Base-by-base conservation (phyloP, 2,888 invertebrate genomes). In the Drosophila paranaensis region DNA sequence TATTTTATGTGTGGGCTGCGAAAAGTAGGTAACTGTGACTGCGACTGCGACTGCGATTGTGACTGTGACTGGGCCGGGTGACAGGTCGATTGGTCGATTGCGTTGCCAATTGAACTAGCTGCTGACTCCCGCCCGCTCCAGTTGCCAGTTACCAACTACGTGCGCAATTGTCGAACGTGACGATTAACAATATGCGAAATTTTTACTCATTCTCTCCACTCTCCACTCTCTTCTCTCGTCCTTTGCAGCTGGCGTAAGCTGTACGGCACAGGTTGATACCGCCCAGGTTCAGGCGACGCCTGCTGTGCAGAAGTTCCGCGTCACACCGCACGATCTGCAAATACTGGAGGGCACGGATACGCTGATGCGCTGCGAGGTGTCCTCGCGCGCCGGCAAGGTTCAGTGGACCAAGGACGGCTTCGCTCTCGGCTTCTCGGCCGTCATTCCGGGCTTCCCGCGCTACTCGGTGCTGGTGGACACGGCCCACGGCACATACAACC, bases 351-450 rank as follows among this genome's bases (percentile, higher is more conserved):
- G 98, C 14, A 95, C 96, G 5, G 96, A 97, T 71, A 96, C 96
- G 0, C 95, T 96, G 58, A 93, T 98, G 77, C 96, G 96, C 89
- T 98, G 98, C 92, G 96, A 97, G 86, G 96, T 98, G 33, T 95
- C 95, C 61, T 96, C 97, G 93, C 94, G 96, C 75, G 96, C 95
- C 8, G 98, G 98, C 8, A 95, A 95, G 90, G 97, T 98, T 89
- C 98, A 98, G 92, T 98, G 98, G 98, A 97, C 97, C 66, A 98
- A 97, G 93, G 97, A 98, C 93, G 98, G 98, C 58, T 97, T 98
- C 91, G 97, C 97, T 75, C 93, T 97, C 83, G 97, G 97, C 16
- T 96, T 95, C 92, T 95, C 95, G 1, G 94, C 95, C 13, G 95
- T 96, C 42, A 96, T 96, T 65, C 95, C 95, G 0, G 98, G 98